Conservation (phyloP, 2,113 vertebrate species). For the Todiramphus saurophagus region DNA sequence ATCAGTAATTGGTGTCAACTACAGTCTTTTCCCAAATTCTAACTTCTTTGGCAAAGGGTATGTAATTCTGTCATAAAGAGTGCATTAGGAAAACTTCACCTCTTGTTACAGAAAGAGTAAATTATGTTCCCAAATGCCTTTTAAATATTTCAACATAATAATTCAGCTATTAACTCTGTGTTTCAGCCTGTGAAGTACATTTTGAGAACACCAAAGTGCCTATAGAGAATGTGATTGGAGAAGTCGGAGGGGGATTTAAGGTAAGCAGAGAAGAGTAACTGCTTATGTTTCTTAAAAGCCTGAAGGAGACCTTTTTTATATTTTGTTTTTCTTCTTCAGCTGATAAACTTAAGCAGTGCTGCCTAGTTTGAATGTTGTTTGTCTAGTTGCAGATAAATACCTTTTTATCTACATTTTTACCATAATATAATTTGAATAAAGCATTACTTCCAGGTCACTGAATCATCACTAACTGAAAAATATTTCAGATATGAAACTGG, state of each 20-base stretch:
- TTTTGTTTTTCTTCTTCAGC: background rate
- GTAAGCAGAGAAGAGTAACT: conserved; percentile 65
- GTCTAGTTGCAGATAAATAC: background rate
- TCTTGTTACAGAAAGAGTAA: background rate
- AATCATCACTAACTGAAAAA: background rate
- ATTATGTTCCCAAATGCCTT: background rate
- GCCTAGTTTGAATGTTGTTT: background rate
- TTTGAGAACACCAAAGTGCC: conserved; percentile 94
- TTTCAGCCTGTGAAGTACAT: conserved; percentile 89
- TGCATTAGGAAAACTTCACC: background rate
- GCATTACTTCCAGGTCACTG: background rate
- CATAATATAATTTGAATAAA: background rate
- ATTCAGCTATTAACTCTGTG: background rate
- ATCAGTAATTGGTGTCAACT: background rate
- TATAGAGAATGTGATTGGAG: conserved; percentile 92
- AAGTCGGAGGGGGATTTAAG: conserved; percentile 96
- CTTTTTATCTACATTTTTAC: background rate
- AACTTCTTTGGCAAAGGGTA: background rate
- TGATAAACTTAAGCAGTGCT: background rate
- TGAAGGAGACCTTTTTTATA: background rate
- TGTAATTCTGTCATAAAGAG: background rate
- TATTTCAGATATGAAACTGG: background rate
- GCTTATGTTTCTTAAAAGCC: background rate
- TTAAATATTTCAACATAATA: background rate
- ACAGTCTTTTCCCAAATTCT: background rate